Conservation (phyloP, 2,113 vertebrate species). For the Boleophthalmus pectinirostris region DNA sequence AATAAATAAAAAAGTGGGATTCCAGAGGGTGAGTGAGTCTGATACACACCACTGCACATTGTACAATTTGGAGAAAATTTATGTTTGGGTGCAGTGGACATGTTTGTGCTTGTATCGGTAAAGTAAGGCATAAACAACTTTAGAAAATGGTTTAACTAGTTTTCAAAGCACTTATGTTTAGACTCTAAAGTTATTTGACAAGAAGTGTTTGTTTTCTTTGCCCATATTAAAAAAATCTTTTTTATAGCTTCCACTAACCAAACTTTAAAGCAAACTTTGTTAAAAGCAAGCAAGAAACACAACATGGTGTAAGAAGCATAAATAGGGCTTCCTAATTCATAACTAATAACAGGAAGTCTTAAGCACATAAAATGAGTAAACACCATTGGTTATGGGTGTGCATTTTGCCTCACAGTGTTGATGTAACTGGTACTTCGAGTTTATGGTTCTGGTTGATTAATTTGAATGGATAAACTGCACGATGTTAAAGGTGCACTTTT, state of each 20-base stretch:
- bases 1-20: constrained; percentile 36
- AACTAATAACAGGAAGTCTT: too few species aligned
- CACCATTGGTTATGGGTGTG: too few species aligned
- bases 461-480: too few species aligned
- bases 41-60: background rate
- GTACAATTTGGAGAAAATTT: background rate
- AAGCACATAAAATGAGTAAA: too few species aligned
- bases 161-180: background rate
- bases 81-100: background rate
- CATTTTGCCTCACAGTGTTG: too few species aligned
- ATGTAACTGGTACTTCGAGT: too few species aligned
- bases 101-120: background rate
- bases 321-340: background rate
- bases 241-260: background rate
- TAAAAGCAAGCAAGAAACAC: background rate
- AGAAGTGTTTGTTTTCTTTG: background rate
- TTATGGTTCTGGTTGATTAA: too few species aligned
- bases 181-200: background rate
- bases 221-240: background rate
- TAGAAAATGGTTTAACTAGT: background rate
- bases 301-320: background rate
- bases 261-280: background rate
- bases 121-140: background rate
- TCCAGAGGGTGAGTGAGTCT: constrained; percentile 16
- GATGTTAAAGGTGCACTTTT: too few species aligned